Conservation (phyloP, 2,888 invertebrate species). For the Ophion ellenae region DNA sequence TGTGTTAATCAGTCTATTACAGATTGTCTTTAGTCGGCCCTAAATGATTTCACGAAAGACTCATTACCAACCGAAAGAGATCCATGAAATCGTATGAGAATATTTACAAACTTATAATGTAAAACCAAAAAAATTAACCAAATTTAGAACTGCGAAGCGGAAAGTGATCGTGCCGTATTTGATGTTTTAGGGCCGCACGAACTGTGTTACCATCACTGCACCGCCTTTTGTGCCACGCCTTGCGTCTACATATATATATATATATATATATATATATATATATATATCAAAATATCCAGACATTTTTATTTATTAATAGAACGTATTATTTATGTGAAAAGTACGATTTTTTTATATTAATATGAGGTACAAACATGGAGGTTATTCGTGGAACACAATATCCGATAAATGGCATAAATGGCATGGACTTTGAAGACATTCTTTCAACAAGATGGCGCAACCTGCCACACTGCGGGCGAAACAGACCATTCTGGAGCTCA, state of each 20-base stretch:
- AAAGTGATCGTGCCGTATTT: conserved; percentile 44
- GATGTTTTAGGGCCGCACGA: conserved; percentile 65
- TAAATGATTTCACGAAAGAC: conserved; percentile 54
- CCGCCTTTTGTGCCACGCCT: conserved; percentile 74
- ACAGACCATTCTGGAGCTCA: too few relatives aligned
- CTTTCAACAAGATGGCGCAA: too few relatives aligned
- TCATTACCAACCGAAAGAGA: conserved; percentile 46
- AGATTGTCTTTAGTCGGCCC: conserved; percentile 69
- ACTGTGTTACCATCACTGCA: conserved; percentile 76
- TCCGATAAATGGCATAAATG: too few relatives aligned
- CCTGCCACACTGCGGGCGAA: too few relatives aligned
- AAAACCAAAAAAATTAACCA: conserved; percentile 69
- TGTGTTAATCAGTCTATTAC: conserved; percentile 78
- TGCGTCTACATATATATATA: conserved; percentile 51
- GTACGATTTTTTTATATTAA: too few relatives aligned
- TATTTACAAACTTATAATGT: conserved; percentile 18
- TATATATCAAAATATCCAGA: neutral
- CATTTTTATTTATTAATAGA: too few relatives aligned
- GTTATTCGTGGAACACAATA: too few relatives aligned
- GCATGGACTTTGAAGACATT: too few relatives aligned
- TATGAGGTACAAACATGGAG: too few relatives aligned
- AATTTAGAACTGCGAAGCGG: conserved; percentile 62
- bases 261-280: conserved; percentile 14
- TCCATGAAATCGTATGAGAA: conserved; percentile 44
- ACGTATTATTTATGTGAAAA: too few relatives aligned